phyloP scores from a whole-genome alignment of 2,888 invertebrate species.

The Linnaemya vulpina region DNA sequence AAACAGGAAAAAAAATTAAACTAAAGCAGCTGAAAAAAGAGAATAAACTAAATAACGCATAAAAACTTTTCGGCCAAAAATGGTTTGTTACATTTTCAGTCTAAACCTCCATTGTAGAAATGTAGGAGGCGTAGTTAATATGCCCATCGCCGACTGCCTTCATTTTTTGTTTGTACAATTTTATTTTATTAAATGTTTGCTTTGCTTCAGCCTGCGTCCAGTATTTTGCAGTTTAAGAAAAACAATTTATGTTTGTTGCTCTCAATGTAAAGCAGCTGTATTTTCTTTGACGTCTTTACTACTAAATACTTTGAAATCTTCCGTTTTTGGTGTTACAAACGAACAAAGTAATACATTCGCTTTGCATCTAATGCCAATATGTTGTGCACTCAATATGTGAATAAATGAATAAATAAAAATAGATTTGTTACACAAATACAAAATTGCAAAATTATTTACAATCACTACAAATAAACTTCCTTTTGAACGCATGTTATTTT shows the following conservation, averaged over 20 bases:
- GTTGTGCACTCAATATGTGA: constrained; percentile 35
- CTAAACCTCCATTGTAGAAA: constrained; percentile 36
- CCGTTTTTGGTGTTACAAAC: constrained; percentile 65
- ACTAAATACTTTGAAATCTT: constrained; percentile 67
- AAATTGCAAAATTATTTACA: constrained; percentile 43
- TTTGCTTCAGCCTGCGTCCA: background rate
- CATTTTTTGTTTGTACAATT: constrained; percentile 16
- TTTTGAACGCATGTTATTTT: constrained; percentile 44
- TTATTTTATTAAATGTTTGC: background rate
- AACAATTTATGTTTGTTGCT: constrained; percentile 40
- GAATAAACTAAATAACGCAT: constrained; percentile 47
- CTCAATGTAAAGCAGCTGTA: constrained; percentile 59
- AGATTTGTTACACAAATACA: constrained; percentile 41
- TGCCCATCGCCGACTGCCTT: constrained; percentile 63
- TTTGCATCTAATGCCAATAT: constrained; percentile 22
- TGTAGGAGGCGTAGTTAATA: constrained; percentile 67
- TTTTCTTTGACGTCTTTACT: constrained; percentile 67
- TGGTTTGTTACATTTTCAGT: constrained; percentile 38
- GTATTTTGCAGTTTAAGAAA: background rate
- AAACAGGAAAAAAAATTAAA: constrained; percentile 15
- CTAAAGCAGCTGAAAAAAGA: background rate
- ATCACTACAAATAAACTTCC: constrained; percentile 38
- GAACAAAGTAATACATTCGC: constrained; percentile 51
- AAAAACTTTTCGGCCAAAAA: constrained; percentile 59
- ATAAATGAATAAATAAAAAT: constrained; percentile 52